A percentile compares a stretch with the other conserved stretches of the same genome.
Evolutionary conservation across 2,888 invertebrate species (phyloP).

Genomic region (Heliconius cydno): DNA sequence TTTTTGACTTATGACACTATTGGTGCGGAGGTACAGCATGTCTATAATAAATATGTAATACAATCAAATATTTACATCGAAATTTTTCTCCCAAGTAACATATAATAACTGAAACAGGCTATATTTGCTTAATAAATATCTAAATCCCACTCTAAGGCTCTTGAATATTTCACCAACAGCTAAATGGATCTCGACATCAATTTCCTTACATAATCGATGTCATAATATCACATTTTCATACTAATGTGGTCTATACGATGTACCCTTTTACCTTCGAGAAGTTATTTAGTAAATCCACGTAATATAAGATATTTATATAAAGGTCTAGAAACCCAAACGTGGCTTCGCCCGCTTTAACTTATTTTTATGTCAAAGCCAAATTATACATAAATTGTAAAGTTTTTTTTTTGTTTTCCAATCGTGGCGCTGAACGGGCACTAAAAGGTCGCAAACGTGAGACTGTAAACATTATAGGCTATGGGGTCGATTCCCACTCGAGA

Average conservation of each 20-base stretch:
- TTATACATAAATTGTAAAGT: too few species aligned
- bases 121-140: not conserved
- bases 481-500: not conserved
- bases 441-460: not conserved
- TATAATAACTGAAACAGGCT: not conserved
- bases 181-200: constrained; percentile 19
- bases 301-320: not conserved
- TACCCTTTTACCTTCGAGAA: not conserved
- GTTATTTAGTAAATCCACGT: not conserved
- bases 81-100: not conserved
- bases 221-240: constrained; percentile 15
- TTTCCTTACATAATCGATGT: constrained; percentile 2
- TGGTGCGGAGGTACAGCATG: too few species aligned
- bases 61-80: not conserved
- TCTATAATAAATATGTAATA: too few species aligned
- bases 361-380: too few species aligned
- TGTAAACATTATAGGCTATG: not conserved
- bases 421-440: not conserved
- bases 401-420: too few species aligned
- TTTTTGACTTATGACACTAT: too few species aligned
- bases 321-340: too few species aligned
- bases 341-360: too few species aligned
- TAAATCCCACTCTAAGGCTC: not conserved
- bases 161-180: not conserved
- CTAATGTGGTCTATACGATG: constrained; percentile 13